Evolutionary conservation across 2,888 invertebrate genomes (phyloP).

Genomic region (Stegana nigrithorax): DNA sequence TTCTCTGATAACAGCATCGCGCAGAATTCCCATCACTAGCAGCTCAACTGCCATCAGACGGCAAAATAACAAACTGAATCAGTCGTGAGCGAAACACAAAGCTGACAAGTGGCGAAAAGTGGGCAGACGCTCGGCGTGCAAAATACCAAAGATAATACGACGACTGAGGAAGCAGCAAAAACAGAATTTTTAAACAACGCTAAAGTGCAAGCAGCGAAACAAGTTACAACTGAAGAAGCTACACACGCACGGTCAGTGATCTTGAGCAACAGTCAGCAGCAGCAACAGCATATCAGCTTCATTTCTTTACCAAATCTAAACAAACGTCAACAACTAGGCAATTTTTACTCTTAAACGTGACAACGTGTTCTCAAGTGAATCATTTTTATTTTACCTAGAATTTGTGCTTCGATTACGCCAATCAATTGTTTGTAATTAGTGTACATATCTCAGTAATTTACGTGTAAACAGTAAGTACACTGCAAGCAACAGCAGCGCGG

Average conservation of each 20-base stretch:
- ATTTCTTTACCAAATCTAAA: neutral
- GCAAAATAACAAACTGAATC: too few relatives aligned
- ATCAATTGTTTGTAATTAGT: neutral
- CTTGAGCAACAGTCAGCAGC: conserved; percentile 1
- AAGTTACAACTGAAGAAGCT: conserved; percentile 12
- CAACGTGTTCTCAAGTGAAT: conserved; percentile 16
- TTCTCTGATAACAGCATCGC: too few relatives aligned
- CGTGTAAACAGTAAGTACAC: neutral
- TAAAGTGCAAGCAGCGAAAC: conserved; percentile 7
- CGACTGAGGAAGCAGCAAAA: neutral
- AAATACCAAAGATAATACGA: conserved; percentile 3
- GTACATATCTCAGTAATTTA: neutral
- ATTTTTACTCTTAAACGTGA: neutral
- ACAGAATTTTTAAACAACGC: neutral
- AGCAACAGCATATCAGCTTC: neutral
- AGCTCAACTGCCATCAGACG: too few relatives aligned
- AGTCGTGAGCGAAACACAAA: too few relatives aligned
- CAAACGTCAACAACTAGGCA: neutral
- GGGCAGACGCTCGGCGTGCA: neutral
- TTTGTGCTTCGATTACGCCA: conserved; percentile 7
- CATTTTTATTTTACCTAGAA: neutral
- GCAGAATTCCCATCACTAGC: too few relatives aligned
- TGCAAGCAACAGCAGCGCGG: neutral
- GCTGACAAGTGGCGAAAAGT: too few relatives aligned
- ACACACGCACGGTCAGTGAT: conserved; percentile 5